Evolutionary conservation across 2,113 vertebrate species (phyloP).

Genomic region (Hydrochoerus hydrochaeris): DNA sequence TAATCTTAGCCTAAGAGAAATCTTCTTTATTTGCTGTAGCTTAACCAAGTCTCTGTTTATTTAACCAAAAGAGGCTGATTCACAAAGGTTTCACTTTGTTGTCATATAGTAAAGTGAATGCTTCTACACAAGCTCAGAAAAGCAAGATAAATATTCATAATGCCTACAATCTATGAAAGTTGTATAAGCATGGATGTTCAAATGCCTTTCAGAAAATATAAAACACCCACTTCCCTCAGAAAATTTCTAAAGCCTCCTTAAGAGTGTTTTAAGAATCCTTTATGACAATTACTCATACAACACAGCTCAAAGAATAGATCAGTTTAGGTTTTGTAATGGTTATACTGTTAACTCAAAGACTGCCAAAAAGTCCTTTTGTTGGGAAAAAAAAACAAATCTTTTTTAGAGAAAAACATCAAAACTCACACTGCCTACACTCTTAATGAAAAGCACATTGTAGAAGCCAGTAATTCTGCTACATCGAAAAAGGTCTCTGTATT

Average conservation of each 20-base stretch:
- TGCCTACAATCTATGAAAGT: constrained; percentile 12
- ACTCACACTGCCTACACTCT: background rate
- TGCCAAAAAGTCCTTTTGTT: background rate
- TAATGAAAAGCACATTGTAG: background rate
- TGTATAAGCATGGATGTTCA: background rate
- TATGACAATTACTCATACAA: background rate
- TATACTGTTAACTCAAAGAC: background rate
- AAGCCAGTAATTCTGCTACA: background rate
- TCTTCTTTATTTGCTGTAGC: background rate
- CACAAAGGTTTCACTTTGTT: background rate
- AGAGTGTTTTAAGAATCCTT: background rate
- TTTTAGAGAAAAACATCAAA: constrained; percentile 38
- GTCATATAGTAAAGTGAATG: background rate
- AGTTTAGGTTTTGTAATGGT: background rate
- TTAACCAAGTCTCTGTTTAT: background rate
- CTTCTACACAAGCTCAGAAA: background rate
- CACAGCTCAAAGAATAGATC: background rate
- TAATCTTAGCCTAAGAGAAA: background rate
- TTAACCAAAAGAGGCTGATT: background rate
- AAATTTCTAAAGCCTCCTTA: constrained; percentile 14
- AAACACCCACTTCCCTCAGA: constrained; percentile 11
- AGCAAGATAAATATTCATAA: background rate
- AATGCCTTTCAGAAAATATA: constrained; percentile 37
- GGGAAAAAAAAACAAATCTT: background rate
- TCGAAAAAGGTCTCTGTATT: background rate